Conservation (phyloP, 2,797 vertebrate species). For the Sphenodon punctatus region DNA sequence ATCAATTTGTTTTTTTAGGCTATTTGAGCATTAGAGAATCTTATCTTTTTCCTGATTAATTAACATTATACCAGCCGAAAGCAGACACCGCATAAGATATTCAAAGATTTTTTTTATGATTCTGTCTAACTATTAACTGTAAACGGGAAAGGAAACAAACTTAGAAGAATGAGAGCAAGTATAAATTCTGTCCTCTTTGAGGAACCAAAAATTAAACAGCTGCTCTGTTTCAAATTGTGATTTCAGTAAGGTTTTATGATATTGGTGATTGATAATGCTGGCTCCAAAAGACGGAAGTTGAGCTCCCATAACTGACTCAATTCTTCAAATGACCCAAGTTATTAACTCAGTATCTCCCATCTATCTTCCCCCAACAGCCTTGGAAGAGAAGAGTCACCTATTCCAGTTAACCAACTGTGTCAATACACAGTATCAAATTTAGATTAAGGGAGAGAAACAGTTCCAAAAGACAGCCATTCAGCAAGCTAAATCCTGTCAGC, state of each 20-base stretch:
- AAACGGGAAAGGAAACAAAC: too few species aligned
- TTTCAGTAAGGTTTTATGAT: constrained; percentile 1
- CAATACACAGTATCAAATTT: neutral
- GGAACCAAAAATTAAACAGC: neutral
- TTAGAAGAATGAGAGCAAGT: too few species aligned
- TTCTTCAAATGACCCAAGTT: neutral
- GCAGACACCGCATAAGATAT: neutral
- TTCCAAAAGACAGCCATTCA: neutral
- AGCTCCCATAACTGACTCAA: neutral
- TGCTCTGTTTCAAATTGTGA: neutral
- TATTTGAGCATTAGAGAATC: neutral
- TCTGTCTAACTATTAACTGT: neutral
- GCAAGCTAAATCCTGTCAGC: neutral
- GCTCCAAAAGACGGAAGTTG: neutral
- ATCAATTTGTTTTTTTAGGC: neutral
- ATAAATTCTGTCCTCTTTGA: neutral
- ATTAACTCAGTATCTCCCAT: neutral
- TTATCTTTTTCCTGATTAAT: neutral
- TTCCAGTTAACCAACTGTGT: neutral
- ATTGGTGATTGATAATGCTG: neutral
- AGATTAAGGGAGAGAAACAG: neutral
- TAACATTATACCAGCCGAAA: neutral
- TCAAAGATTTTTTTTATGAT: neutral
- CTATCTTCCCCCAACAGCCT: neutral
- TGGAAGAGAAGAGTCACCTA: neutral